phyloP scores from a whole-genome alignment of 2,113 vertebrate genomes.

The Clarias gariepinus region DNA sequence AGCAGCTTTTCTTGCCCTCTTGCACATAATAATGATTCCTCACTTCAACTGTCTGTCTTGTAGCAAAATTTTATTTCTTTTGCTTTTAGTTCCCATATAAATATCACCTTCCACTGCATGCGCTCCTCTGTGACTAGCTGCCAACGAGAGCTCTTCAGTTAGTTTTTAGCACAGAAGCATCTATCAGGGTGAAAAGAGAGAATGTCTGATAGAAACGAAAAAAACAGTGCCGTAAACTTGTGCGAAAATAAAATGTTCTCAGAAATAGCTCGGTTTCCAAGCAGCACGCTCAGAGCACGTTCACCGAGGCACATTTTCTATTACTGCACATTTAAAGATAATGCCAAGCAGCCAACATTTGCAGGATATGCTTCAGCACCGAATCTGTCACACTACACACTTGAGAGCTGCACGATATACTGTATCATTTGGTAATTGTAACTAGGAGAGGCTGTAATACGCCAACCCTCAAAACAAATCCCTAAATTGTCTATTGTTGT shows the following conservation, averaged over 20 bases:
- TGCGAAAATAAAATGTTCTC: constrained; percentile 1
- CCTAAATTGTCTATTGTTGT: background rate
- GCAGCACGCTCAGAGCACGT: background rate
- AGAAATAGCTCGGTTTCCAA: background rate
- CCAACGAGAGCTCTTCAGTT: background rate
- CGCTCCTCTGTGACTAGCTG: constrained; percentile 8
- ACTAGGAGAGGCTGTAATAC: background rate
- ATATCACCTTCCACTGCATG: constrained; percentile 11
- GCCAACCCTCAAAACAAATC: background rate
- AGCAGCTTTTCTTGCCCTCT: background rate
- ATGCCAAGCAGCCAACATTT: background rate
- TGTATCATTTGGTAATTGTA: background rate
- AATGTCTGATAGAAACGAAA: background rate
- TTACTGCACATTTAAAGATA: background rate
- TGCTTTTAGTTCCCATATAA: background rate
- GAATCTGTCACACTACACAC: background rate
- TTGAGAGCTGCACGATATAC: background rate
- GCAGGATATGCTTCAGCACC: background rate
- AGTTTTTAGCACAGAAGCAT: constrained; percentile 3
- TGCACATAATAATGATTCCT: constrained; percentile 7
- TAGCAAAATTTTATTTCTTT: background rate
- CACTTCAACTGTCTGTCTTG: constrained; percentile 10
- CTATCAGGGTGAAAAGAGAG: background rate
- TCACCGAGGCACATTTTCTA: background rate
- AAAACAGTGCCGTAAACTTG: background rate